Conservation (phyloP, 2,113 vertebrate genomes). For the Microtus montanus region DNA sequence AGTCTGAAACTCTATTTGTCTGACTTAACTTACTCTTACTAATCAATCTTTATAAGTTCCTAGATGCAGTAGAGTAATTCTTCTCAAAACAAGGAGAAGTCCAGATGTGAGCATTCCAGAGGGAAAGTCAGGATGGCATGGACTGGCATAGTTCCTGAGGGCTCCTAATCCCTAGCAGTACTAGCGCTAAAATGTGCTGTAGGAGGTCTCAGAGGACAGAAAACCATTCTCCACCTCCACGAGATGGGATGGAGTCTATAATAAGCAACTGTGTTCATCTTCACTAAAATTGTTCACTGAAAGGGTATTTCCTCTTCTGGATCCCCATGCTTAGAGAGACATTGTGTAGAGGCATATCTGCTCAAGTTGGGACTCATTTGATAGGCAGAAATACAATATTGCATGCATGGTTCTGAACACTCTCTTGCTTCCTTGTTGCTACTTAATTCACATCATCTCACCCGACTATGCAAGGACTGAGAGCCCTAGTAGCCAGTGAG, state of each 20-base stretch:
- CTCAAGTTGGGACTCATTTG: neutral
- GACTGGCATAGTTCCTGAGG: neutral
- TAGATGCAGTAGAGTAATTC: neutral
- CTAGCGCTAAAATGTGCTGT: neutral
- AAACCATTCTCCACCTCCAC: neutral
- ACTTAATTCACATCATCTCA: neutral
- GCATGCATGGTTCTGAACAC: neutral
- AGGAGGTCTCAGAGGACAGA: neutral
- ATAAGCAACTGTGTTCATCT: neutral
- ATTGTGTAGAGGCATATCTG: neutral
- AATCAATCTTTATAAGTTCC: constrained; percentile 19
- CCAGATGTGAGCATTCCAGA: neutral
- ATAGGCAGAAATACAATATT: neutral
- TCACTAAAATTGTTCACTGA: constrained; percentile 8
- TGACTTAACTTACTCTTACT: neutral
- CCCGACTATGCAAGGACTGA: neutral
- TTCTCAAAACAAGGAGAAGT: neutral
- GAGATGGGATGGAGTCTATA: neutral
- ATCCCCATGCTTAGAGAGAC: neutral
- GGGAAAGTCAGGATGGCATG: neutral
- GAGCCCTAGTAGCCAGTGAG: neutral
- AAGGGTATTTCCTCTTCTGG: neutral
- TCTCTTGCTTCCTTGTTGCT: neutral
- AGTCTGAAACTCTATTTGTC: constrained; percentile 37
- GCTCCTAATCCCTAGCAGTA: neutral